Evolutionary conservation across 2,888 invertebrate species (phyloP).

Genomic region (Lasioglossum oenotherae): DNA sequence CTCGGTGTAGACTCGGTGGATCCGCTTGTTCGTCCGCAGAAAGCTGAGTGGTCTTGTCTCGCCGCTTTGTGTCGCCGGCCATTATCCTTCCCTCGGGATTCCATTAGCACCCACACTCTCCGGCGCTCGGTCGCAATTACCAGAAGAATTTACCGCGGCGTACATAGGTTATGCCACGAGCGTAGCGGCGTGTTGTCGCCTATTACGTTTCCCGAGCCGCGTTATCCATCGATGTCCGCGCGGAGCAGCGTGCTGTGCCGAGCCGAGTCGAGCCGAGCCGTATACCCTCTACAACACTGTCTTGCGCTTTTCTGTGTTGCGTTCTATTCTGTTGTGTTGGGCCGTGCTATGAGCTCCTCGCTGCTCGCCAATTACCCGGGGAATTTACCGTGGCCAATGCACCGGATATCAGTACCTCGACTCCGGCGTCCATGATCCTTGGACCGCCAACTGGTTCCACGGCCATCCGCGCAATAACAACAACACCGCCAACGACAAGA

Average conservation of each 20-base stretch:
- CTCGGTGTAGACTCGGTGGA: conserved; percentile 25
- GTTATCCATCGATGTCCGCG: conserved; percentile 62
- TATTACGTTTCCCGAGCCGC: conserved; percentile 53
- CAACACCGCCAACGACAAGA: background rate
- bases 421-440: conserved; percentile 64
- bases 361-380: conserved; percentile 65
- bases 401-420: conserved; percentile 63
- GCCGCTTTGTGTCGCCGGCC: conserved; percentile 40
- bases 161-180: conserved; percentile 44
- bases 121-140: conserved; percentile 64
- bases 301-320: background rate
- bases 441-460: conserved; percentile 28
- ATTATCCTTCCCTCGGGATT: conserved; percentile 66
- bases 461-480: conserved; percentile 1
- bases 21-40: conserved; percentile 5
- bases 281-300: conserved; percentile 12
- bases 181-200: conserved; percentile 39
- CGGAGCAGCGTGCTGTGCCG: background rate
- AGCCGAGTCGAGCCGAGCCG: conserved; percentile 3
- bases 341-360: background rate
- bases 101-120: conserved; percentile 70
- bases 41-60: conserved; percentile 1
- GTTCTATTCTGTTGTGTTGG: background rate
- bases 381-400: conserved; percentile 71
- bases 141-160: conserved; percentile 64